These are phyloP conservation scores for Stegophylla sp. DNA, from an alignment of 2,888 invertebrate genomes.

Conservation along the genomic window DNA sequence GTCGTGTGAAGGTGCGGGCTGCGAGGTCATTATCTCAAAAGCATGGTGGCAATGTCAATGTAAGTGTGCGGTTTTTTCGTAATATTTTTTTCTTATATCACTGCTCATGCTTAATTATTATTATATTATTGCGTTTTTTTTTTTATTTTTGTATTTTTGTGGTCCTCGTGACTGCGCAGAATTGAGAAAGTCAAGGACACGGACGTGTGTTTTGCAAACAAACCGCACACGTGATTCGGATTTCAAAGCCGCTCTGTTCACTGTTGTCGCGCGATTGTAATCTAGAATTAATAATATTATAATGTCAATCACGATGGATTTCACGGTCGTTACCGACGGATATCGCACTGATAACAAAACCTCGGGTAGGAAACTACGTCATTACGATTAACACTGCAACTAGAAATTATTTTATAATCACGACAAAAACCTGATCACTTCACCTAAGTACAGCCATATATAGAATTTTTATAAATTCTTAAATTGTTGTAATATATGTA, in stretches of 20 bases:
- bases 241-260: slow-evolving; percentile 26
- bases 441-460: not conserved
- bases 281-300: slow-evolving; percentile 24
- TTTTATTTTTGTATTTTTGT: not conserved
- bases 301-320: slow-evolving; percentile 28
- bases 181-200: slow-evolving; percentile 35
- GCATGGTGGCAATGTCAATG: slow-evolving; percentile 4
- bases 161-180: slow-evolving; percentile 16
- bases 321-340: slow-evolving; percentile 16
- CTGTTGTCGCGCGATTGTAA: not conserved
- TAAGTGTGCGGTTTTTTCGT: slow-evolving; percentile 15
- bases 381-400: not conserved
- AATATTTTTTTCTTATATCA: not conserved
- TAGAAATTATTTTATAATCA: not conserved
- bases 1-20: not conserved
- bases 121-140: not conserved
- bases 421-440: not conserved
- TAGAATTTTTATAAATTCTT: not conserved
- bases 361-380: slow-evolving; percentile 5
- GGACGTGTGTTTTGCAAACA: slow-evolving; percentile 23
- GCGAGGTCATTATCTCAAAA: slow-evolving; percentile 24
- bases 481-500: not conserved
- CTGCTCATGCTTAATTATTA: not conserved
- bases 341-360: slow-evolving; percentile 24
- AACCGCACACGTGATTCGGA: slow-evolving; percentile 29